Evolutionary conservation across 1,140 invertebrate genomes (phyloP), one percentile per base, ranked within the genome.

Genomic region (Euborellia annulipes): DNA sequence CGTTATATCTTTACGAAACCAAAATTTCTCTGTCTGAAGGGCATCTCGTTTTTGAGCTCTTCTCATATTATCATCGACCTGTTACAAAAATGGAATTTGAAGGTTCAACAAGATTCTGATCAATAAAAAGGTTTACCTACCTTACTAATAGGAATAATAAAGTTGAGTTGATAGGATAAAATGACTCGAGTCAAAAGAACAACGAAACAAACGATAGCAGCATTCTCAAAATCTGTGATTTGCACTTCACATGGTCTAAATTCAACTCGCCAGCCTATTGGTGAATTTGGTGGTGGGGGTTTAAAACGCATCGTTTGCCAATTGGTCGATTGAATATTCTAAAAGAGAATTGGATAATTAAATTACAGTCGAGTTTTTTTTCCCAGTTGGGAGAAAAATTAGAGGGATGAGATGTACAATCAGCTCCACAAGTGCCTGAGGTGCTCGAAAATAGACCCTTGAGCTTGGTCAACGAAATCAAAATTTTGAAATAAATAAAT

Each of bases 251-350:
- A 98, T 27, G 96, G 94, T 37, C 96, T 76, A 68, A 99, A 99
- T 70, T 99, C 96, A 2, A 99, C 96, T 50, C 96, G 72, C 96
- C 96, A 99, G 14, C 96, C 94, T 61, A 98, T 97, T 34, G 83
- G 76, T 9, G 90, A 94, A 59, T 93, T 82, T 1, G 86, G 82
- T 17, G 90, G 88, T 46, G 96, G 95, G 37, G 93, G 91, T 66
- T 99, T 99, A 66, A 99, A 98, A 14, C 96, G 73, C 95, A 99
- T 97, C 7, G 94, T 97, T 71, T 99, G 95, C 96, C 96, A 99
- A 68, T 99, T 99, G 4, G 96, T 99, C 1, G 94, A 98, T 64
- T 99, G 96, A 55, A 99, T 96, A 60, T 98, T 98, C 86, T 93
- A 58, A 16, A 68, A 67, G 52, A 41, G 38, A 44, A 54, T n/a